Percentiles rank a stretch among this genome's conserved stretches.
Evolutionary conservation across 1,140 invertebrate species (phyloP).

Genomic region (Macrobrachium nipponense): DNA sequence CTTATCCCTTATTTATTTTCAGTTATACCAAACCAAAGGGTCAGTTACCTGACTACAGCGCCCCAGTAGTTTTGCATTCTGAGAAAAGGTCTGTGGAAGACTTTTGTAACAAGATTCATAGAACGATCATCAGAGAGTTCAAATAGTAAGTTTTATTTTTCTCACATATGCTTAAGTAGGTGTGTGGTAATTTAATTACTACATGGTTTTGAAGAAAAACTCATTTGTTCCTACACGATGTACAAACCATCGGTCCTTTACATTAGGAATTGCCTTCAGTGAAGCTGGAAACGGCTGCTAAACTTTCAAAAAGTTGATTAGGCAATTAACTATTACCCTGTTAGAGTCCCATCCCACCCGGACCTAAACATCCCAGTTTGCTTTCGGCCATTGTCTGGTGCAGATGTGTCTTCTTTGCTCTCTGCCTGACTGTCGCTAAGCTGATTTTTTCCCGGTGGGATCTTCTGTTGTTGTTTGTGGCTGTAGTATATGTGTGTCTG

Average conservation of each 20-base stretch:
- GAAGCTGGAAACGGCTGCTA: no score
- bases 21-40: slow-evolving; percentile 99
- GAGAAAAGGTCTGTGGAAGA: slow-evolving; percentile 93
- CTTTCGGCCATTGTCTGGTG: no score
- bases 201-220: background rate
- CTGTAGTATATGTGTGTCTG: no score
- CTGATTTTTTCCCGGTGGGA: no score
- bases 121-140: slow-evolving; percentile 97
- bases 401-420: no score
- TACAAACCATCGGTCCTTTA: background rate
- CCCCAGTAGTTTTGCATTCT: slow-evolving; percentile 93
- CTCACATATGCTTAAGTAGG: background rate
- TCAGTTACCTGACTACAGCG: slow-evolving; percentile 96
- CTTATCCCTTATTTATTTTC: slow-evolving; percentile 66
- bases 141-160: slow-evolving; percentile 90
- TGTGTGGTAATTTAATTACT: background rate
- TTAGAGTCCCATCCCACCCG: no score
- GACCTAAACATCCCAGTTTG: no score
- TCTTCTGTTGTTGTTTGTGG: no score
- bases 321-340: no score
- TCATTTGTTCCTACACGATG: slow-evolving; percentile 18
- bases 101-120: slow-evolving; percentile 99
- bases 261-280: background rate
- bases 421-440: no score
- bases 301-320: no score